phyloP scores from a whole-genome alignment of 1,140 invertebrate genomes.

The Pemphigus obesinymphae region DNA sequence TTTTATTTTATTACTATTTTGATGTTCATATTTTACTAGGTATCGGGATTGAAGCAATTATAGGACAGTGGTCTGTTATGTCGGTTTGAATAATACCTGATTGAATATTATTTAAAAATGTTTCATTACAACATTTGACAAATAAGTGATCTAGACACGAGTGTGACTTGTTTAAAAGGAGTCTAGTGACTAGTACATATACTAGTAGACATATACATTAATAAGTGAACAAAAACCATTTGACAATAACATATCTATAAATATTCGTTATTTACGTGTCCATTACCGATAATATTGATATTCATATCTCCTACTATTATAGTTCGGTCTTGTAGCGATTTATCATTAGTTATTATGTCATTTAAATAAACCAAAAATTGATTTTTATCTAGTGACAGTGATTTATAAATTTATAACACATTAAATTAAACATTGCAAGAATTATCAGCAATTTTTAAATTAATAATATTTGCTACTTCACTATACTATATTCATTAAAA shows the following conservation, averaged over 20 bases:
- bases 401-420: background rate
- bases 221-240: background rate
- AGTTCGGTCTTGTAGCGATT: too few relatives aligned
- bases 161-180: background rate
- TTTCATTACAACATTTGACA: background rate
- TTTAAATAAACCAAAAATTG: too few relatives aligned
- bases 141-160: background rate
- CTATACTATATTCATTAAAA: too few relatives aligned
- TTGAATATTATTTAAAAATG: slow-evolving; percentile 3
- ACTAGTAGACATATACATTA: background rate
- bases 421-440: background rate
- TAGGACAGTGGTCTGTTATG: background rate
- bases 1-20: background rate
- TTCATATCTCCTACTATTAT: background rate
- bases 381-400: background rate
- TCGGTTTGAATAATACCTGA: background rate
- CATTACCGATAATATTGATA: background rate
- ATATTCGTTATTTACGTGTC: background rate
- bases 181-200: background rate
- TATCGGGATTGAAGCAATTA: background rate
- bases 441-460: background rate
- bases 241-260: background rate
- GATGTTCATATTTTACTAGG: background rate
- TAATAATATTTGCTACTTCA: background rate
- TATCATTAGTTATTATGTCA: too few relatives aligned